Percentiles rank a stretch among this genome's conserved stretches.
Evolutionary conservation across 2,888 invertebrate genomes (phyloP).

Genomic region (Onthophagus sagittarius): DNA sequence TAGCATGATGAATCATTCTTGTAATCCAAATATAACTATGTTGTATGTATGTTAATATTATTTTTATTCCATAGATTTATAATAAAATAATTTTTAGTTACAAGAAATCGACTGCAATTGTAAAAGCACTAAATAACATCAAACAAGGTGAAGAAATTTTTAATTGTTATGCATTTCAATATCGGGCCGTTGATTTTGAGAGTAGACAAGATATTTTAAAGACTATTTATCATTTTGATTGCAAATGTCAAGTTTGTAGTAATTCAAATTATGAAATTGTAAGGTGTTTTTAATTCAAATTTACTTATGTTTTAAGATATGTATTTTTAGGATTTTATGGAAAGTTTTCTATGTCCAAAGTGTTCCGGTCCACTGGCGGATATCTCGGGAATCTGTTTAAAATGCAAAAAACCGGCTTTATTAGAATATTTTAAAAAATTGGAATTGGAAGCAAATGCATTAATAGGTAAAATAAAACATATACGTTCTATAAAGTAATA

Average conservation of each 20-base stretch:
- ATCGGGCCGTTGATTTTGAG: slow-evolving; percentile 45
- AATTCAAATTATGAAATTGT: slow-evolving; percentile 42
- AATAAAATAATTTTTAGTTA: slow-evolving; percentile 54
- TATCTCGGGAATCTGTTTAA: slow-evolving; percentile 31
- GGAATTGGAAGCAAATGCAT: slow-evolving; percentile 5
- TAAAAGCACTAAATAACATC: slow-evolving; percentile 65
- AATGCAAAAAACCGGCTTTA: slow-evolving; percentile 24
- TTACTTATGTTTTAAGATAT: background rate
- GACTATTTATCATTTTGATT: slow-evolving; percentile 75
- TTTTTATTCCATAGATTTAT: background rate
- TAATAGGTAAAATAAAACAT: slow-evolving; percentile 3
- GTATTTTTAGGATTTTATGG: slow-evolving; percentile 45
- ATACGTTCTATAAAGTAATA: background rate
- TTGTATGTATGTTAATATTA: slow-evolving; percentile 50
- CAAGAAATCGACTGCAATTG: slow-evolving; percentile 64
- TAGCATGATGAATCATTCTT: slow-evolving; percentile 92
- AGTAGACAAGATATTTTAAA: slow-evolving; percentile 61
- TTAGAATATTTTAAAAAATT: slow-evolving; percentile 3
- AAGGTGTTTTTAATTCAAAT: slow-evolving; percentile 15
- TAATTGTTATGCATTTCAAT: slow-evolving; percentile 84
- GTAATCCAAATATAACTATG: slow-evolving; percentile 76
- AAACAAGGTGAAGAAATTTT: slow-evolving; percentile 65
- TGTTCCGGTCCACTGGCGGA: slow-evolving; percentile 41
- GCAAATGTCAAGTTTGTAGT: slow-evolving; percentile 69
- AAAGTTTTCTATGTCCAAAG: slow-evolving; percentile 45